Evolutionary conservation across 92 coral and sea anemone species (phyloP), one percentile per base, ranked within the genome.

Genomic region (Montipora capitata): DNA sequence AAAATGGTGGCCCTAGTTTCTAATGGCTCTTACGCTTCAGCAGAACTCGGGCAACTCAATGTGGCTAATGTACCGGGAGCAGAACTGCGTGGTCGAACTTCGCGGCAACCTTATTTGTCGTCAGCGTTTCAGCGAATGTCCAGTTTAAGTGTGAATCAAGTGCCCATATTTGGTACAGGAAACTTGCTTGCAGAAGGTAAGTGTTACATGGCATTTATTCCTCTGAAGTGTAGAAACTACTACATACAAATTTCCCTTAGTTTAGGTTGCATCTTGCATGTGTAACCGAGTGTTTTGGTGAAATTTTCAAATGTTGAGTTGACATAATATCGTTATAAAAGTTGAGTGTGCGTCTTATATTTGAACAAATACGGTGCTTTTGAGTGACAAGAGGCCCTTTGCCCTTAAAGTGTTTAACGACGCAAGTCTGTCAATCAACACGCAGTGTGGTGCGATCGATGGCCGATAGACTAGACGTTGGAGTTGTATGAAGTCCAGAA

Each of bases 141-240:
- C 12, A 43, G 72, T 15, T 83, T 72, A 42, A 42, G 75, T 12
- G 13, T 80, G 48, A 72, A 68, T 9, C 74, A 67, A 41, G 0
- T 80, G 13, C 51, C 85, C 0, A 27, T 80, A 66, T 4, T 80
- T 39, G 85, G 62, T 10, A 49, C 76, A 51, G 85, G 76, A 80
- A 80, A 52, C 40, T 15, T 80, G 10, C 85, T 49, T 5, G 57
- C 85, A 14, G 56, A 20, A 1, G 76, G 85, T 80, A 45, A 40
- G 85, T 80, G 66, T 13, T 7, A 61, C 4, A 13, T 13, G 2
- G 3, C 20, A 61, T 13, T 13, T 0, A 61, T 61, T 17, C 18
- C 66, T 9, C 64, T 48, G 35, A 27, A 27, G 35, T 27, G 35
- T 27, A 27, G 1, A 27, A 27, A 27, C 35, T 27, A 27, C 35